These are phyloP conservation scores for Hermetia illucens DNA, from an alignment of 1,140 invertebrate genomes.

Conservation along the genomic window DNA sequence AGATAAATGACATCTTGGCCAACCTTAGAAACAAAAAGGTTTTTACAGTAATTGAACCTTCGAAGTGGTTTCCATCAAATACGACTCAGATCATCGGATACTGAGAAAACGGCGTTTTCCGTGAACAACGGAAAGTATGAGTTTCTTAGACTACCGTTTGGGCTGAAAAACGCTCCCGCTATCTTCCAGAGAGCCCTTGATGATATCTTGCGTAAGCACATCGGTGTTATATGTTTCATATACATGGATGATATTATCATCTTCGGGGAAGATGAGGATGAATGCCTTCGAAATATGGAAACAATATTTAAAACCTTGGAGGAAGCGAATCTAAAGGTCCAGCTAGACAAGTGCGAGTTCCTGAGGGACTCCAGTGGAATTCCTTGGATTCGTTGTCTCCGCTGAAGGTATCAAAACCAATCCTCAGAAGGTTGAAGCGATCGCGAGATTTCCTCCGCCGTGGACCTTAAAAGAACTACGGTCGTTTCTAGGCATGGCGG, in stretches of 20 bases:
- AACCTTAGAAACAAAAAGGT: conserved; percentile 22
- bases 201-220: conserved; percentile 12
- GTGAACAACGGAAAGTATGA: conserved; percentile 24
- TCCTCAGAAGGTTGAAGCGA: conserved; percentile 10
- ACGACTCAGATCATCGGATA: conserved; percentile 11
- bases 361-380: too few relatives aligned
- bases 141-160: conserved; percentile 24
- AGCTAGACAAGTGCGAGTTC: too few relatives aligned
- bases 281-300: conserved; percentile 6
- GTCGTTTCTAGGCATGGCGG: conserved; percentile 15
- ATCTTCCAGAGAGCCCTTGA: conserved; percentile 33
- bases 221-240: conserved; percentile 3
- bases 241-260: conserved; percentile 5
- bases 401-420: conserved; percentile 13
- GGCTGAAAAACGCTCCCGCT: conserved; percentile 22
- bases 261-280: conserved; percentile 1
- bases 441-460: conserved; percentile 15
- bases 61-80: too few relatives aligned
- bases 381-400: conserved; percentile 15
- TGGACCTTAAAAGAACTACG: conserved; percentile 12
- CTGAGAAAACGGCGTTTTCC: conserved; percentile 24
- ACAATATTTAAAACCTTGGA: conserved; percentile 13
- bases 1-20: conserved; percentile 32
- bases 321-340: conserved; percentile 11
- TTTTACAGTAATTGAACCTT: conserved; percentile 32